Base-by-base conservation (phyloP, 2,888 invertebrate genomes). In the Mylabris sibirica region DNA sequence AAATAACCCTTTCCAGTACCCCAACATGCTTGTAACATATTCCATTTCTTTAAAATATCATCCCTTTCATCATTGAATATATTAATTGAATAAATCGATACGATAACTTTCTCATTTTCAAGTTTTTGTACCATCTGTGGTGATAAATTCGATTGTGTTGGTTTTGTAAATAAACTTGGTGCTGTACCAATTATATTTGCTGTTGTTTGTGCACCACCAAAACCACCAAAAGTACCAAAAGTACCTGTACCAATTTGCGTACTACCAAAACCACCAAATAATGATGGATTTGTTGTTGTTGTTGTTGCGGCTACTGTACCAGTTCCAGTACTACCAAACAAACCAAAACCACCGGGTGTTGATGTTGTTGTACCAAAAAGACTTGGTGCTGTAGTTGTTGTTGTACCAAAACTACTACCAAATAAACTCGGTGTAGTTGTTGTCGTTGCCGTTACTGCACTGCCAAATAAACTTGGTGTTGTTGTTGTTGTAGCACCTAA, bases 41-140 rank as follows among this genome's bases (percentile, higher is more conserved):
- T 99, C 93, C 97, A 97, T 81, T 95, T 94, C 2, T 96, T 96
- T 35, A 99, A 88, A 34, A 97, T 93, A 69, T 92, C 92, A 83
- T 99, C 99, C 41, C 98, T 88, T 82, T 99, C 99, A 83, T 99
- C 99, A 17, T 96, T 96, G 83, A 94, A 99, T 62, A 98, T 90
- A 63, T 91, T 91, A 71, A 85, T 84, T 0, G 82, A 80, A 64
- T 84, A 84, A 62, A 84, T 81, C 0, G 84, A 84, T 0, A 87
- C 88, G 65, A 89, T 88, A n/a, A 84, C 85, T 73, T 84, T 85
- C 70, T 84, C 84, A 30, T 78, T 79, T 68, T 80, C 81, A 17
- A 71, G 76, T 26, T 74, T 73, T 22, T 74, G 78, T 35, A 75
- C 74, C 66, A 79, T 79, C 59, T 77, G 78, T 53, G 77, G 73